Percentiles rank a stretch among this genome's conserved stretches.
These are phyloP conservation scores for Toxotes jaculatrix DNA, from an alignment of 2,113 vertebrate genomes.

Conservation along the genomic window DNA sequence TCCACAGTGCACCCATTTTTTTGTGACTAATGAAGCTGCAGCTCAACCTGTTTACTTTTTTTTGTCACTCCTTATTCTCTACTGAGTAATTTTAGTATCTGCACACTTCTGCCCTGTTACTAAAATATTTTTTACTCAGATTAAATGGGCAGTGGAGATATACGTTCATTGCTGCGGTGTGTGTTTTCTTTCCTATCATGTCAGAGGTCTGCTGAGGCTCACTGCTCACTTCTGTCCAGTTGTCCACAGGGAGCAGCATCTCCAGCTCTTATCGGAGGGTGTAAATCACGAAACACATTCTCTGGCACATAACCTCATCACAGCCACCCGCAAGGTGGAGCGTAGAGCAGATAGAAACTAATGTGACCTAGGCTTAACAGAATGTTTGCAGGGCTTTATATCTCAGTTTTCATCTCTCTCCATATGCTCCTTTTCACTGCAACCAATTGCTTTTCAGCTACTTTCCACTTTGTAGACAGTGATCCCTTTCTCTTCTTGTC, in stretches of 20 bases:
- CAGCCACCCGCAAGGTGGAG: slow-evolving; percentile 62
- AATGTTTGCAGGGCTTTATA: slow-evolving; percentile 35
- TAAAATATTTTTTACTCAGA: slow-evolving; percentile 16
- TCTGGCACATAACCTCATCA: slow-evolving; percentile 66
- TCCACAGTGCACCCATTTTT: background rate
- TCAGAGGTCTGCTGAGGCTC: slow-evolving; percentile 73
- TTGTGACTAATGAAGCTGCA: slow-evolving; percentile 30
- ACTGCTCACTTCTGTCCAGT: slow-evolving; percentile 78
- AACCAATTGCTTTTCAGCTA: background rate
- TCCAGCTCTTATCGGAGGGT: slow-evolving; percentile 72
- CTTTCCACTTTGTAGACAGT: slow-evolving; percentile 8
- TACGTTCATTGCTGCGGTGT: slow-evolving; percentile 15
- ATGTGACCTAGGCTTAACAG: slow-evolving; percentile 36
- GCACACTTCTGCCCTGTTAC: slow-evolving; percentile 3
- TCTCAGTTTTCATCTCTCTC: slow-evolving; percentile 32
- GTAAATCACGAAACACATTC: slow-evolving; percentile 79
- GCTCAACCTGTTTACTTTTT: slow-evolving; percentile 4
- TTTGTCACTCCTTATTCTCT: background rate
- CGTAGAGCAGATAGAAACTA: slow-evolving; percentile 45
- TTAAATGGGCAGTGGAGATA: slow-evolving; percentile 13
- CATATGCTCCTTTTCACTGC: background rate
- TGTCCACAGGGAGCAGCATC: slow-evolving; percentile 72
- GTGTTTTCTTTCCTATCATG: slow-evolving; percentile 42
- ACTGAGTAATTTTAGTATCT: background rate
- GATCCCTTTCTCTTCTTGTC: slow-evolving; percentile 23